phyloP scores from a whole-genome alignment of 1,140 invertebrate genomes.

The Ephestia elutella region DNA sequence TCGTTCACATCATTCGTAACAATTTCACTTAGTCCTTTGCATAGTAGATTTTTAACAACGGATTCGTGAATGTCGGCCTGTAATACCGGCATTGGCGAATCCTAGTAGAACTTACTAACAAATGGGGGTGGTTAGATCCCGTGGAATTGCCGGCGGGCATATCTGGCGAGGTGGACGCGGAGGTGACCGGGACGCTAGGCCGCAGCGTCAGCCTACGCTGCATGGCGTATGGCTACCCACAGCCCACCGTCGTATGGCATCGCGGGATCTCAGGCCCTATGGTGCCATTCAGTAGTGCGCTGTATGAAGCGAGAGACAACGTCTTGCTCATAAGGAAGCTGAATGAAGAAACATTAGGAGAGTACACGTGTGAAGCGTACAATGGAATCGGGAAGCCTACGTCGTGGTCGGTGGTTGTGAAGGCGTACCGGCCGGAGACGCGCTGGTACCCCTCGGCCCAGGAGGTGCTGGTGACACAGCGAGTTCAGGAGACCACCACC shows the following conservation, averaged over 20 bases:
- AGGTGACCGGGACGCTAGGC: conserved; percentile 81
- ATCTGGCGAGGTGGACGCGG: conserved; percentile 74
- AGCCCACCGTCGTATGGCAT: conserved; percentile 90
- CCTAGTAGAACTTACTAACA: conserved; percentile 55
- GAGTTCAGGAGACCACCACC: conserved; percentile 28
- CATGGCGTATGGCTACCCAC: conserved; percentile 87
- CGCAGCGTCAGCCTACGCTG: conserved; percentile 83
- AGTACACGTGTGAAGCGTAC: conserved; percentile 91
- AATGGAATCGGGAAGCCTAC: conserved; percentile 86
- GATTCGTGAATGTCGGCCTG: conserved; percentile 26
- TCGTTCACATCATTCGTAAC: conserved; percentile 13
- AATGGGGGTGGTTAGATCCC: conserved; percentile 67
- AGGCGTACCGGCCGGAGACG: conserved; percentile 74
- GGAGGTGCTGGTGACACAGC: conserved; percentile 47
- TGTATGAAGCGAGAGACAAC: conserved; percentile 84
- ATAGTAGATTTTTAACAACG: conserved; percentile 27
- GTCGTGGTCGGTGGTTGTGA: conserved; percentile 81
- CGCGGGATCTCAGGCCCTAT: conserved; percentile 77
- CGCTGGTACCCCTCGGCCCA: neutral
- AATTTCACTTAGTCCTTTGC: conserved; percentile 16
- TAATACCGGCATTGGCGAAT: conserved; percentile 35
- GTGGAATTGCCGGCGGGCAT: conserved; percentile 69
- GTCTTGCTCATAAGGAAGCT: conserved; percentile 84
- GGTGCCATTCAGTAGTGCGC: conserved; percentile 81
- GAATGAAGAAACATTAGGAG: conserved; percentile 81